Evolutionary conservation across 1,140 invertebrate species (phyloP), one percentile per base, ranked within the genome.

Genomic region (Atta cephalotes): DNA sequence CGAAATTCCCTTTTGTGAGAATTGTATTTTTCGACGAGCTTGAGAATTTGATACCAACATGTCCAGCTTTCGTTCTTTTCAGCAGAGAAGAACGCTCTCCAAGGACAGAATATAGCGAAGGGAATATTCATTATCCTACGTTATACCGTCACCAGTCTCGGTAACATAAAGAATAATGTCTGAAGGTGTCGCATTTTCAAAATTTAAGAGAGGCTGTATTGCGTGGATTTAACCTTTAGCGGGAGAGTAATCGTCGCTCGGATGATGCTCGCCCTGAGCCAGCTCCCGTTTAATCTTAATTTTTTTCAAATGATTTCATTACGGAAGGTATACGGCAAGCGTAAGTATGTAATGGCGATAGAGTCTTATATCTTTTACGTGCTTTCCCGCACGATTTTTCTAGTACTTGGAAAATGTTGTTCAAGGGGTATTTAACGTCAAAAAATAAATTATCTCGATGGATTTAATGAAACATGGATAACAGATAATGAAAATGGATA

Each of bases 251-350:
- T 76, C 45, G 80, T 51, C 45, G 25, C 39, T 2, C 21, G 18
- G 66, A 62, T 45, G 35, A 49, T 35, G 63, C 25, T 56, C 63
- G n/a, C 16, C 79, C 6, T 25, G 62, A 65, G 7, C 65, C 65
- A n/a, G 31, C 35, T 31, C 25, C 28, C 70, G 70, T 45, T 82
- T 84, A 71, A 81, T 81, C 79, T 81, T 60, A 76, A 84, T 76
- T 62, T 84, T 58, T 82, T 74, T 51, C 70, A 76, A 84, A 58
- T 76, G 70, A 84, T 84, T 76, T 84, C 58, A 84, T 84, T 84
- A 76, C 10, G 12, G 51, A 12, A 21, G 53, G 3, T 56, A 10
- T 49, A 60, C 70, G 80, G 21, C 35, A 45, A 81, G 58, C 53
- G 65, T 25, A 6, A 6, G 31, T 35, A 35, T 35, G 58, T 76